Conservation (phyloP, 2,888 invertebrate species). For the Unio delphinus region DNA sequence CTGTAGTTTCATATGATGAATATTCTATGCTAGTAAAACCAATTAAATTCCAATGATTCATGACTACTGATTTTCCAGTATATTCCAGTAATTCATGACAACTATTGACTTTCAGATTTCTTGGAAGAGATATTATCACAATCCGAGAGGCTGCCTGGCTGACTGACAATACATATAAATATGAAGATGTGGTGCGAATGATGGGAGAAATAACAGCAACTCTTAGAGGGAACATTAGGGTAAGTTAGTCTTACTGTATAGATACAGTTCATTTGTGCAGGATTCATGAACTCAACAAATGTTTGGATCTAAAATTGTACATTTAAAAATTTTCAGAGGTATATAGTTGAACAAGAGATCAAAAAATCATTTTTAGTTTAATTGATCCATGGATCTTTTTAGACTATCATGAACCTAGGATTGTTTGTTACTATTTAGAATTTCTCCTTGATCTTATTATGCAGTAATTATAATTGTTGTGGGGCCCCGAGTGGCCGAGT, state of each 20-base stretch:
- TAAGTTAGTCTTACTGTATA: slow-evolving; percentile 12
- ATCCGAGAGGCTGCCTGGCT: slow-evolving; percentile 70
- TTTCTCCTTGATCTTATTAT: too few relatives aligned
- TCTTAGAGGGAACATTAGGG: slow-evolving; percentile 61
- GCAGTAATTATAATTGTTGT: too few relatives aligned
- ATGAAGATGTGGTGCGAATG: slow-evolving; percentile 70
- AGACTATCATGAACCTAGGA: too few relatives aligned
- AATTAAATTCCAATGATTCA: background rate
- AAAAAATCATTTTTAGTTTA: too few relatives aligned
- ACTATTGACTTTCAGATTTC: slow-evolving; percentile 48
- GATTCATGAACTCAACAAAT: background rate
- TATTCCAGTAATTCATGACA: background rate
- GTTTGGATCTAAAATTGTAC: background rate
- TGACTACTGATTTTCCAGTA: background rate
- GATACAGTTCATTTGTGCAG: background rate
- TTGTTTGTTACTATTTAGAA: too few relatives aligned
- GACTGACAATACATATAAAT: slow-evolving; percentile 70
- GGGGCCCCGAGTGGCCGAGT: too few relatives aligned
- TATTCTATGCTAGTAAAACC: background rate
- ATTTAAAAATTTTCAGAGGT: background rate
- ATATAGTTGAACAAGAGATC: too few relatives aligned
- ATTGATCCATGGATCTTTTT: too few relatives aligned
- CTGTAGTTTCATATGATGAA: too few relatives aligned
- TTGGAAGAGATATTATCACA: slow-evolving; percentile 68
- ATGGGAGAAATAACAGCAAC: slow-evolving; percentile 69